Evolutionary conservation across 2,797 vertebrate species (phyloP), one percentile per base, ranked within the genome.

Genomic region (Aerospiza tachiro): DNA sequence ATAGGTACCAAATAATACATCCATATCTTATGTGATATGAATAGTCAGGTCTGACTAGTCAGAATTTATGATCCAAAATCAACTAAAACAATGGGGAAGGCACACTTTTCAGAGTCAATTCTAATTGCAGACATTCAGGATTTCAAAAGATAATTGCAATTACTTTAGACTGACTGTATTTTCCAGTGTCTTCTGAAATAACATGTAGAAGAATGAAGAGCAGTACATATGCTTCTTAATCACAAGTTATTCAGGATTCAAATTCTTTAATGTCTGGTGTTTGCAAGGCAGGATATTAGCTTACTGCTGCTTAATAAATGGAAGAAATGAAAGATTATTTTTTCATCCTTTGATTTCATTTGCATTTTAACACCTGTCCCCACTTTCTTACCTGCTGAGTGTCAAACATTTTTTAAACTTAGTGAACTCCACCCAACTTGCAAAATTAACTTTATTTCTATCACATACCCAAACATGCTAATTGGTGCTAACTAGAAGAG

Each of bases 261-360:
- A 23, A n/a, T 84, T 82, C 53, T 53, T 75, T 82, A n/a, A 40
- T 49, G 17, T 26, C n/a, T 89, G 50, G 8, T 79, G 62, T 62
- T 95, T 85, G 49, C 19, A 50, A 38, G 40, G 82, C 58, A 87
- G 31, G 29, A 23, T 75, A 17, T 50, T 85, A 68, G 19, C n/a
- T 70, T 87, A 10, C 18, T 93, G 45, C n/a, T 95, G 28, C n/a
- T 82, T 84, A 38, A 68, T n/a, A 45, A 61, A 19, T 78, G 25
- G 35, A 42, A 70, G 71, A 93, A 92, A 86, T 61, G 0, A 82
- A 77, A 86, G 67, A 56, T 79, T 58, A 0, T 38, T 80, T 84
- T 67, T 82, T 82, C 23, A 59, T 94, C 38, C 42, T 85, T 89
- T 70, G 8, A 59, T 89, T 95, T 91, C 4, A 63, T 73, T 93